Base-by-base conservation (phyloP, 2,797 vertebrate species). In the Melanotaenia nigrans region DNA sequence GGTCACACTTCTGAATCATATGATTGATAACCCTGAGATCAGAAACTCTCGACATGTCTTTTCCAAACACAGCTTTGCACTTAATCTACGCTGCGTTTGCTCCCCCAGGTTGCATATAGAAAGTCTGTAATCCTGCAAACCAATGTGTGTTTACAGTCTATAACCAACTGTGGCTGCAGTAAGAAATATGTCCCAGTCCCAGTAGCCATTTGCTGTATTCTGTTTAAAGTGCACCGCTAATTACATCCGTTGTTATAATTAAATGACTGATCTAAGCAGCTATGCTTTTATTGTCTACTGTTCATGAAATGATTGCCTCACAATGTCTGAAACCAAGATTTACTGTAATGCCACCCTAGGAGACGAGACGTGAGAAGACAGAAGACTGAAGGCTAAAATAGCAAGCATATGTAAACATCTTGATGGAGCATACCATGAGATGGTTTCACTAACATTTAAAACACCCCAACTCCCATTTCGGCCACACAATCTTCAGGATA, bases 241-340 rank as follows among this genome's bases (percentile, higher is more conserved):
- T 91, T 89, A 84, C 77, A 85, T 89, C 80, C 70, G 74, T 74
- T 85, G 83, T 90, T 86, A 86, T 86, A 90, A 93, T 77, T 81
- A 80, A 90, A 83, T 87, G 85, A 91, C 72, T 86, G 87, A 89
- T 88, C 82, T 56, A 73, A 81, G 78, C 71, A 71, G 81, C 73
- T 77, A 36, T 69, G 74, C 75, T 88, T 85, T 90, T 85, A 76
- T 87, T 83, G 85, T 87, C 86, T 86, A 71, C 87, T 85, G 77
- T 87, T 86, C 67, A 79, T 85, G 64, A 86, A 89, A 85, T 89
- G 64, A 89, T 88, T 86, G 72, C 83, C 79, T 90, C 73, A 79
- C 53, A 75, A 35, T 75, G 82, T 86, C 79, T 87, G 32, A 59
- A 75, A 70, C 66, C 56, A 71, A 80, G 81, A 85, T 89, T 87